phyloP scores from a whole-genome alignment of 2,113 vertebrate genomes.

The Tupaia chinensis region DNA sequence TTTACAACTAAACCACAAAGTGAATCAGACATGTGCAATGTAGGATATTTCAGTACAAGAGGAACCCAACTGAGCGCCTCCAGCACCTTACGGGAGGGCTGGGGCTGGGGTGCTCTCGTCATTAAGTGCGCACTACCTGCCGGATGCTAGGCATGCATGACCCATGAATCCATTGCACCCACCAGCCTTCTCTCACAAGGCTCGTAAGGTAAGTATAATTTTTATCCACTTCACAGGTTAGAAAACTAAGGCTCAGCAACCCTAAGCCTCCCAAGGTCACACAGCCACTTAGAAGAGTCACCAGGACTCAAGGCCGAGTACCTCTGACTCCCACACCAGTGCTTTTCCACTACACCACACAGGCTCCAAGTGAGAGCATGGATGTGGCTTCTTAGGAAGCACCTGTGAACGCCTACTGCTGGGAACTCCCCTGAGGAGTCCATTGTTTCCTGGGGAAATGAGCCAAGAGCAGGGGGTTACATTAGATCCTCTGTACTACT shows the following conservation, averaged over 20 bases:
- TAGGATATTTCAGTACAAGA: neutral
- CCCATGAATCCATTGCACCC: neutral
- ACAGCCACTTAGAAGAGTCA: neutral
- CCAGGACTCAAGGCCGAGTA: neutral
- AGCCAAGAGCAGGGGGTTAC: neutral
- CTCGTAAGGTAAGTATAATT: neutral
- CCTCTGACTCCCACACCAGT: neutral
- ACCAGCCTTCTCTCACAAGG: neutral
- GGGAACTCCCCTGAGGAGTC: neutral
- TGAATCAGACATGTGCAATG: neutral
- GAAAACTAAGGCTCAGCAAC: neutral
- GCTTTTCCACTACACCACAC: neutral
- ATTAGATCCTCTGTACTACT: neutral
- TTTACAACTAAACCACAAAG: neutral
- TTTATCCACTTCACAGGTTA: neutral
- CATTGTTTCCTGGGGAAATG: neutral
- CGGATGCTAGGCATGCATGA: neutral
- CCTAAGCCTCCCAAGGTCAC: neutral
- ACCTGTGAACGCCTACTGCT: accelerated
- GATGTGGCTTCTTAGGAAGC: neutral
- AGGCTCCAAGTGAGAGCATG: neutral
- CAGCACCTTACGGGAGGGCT: neutral
- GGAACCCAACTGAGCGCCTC: neutral
- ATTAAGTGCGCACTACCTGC: neutral
- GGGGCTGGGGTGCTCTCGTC: neutral